A percentile compares a stretch with the other conserved stretches of the same genome.
Evolutionary conservation across 2,113 vertebrate genomes (phyloP).

Genomic region (Chionomys nivalis): DNA sequence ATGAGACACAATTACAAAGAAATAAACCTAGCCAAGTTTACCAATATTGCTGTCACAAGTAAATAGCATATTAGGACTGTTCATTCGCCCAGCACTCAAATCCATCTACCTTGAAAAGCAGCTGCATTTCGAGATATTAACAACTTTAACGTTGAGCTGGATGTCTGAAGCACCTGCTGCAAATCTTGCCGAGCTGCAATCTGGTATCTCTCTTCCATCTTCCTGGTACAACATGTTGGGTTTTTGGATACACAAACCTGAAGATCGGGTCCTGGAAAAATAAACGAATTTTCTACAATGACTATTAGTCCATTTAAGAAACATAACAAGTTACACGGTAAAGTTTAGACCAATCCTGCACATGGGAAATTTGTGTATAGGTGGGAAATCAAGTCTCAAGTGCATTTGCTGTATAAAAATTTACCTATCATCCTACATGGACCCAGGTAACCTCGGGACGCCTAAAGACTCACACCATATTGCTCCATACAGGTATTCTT

Average conservation of each 20-base stretch:
- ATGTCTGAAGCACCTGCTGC: conserved; percentile 90
- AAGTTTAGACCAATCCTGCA: background rate
- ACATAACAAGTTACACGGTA: background rate
- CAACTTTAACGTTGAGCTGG: conserved; percentile 89
- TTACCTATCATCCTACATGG: background rate
- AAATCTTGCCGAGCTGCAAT: conserved; percentile 88
- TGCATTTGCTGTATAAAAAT: background rate
- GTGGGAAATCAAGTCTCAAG: background rate
- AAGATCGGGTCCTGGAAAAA: conserved; percentile 89
- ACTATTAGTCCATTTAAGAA: background rate
- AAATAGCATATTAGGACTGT: background rate
- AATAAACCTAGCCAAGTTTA: background rate
- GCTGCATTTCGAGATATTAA: conserved; percentile 91
- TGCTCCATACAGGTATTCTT: background rate
- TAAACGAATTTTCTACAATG: conserved; percentile 46
- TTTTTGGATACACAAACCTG: conserved; percentile 90
- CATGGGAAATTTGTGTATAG: background rate
- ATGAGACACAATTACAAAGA: conserved; percentile 14
- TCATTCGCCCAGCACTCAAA: conserved; percentile 33
- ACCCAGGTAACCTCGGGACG: too few species aligned
- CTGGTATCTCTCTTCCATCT: conserved; percentile 93
- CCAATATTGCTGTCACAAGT: background rate
- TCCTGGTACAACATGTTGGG: conserved; percentile 92
- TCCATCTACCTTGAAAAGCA: conserved; percentile 92
- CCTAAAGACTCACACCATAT: background rate